Base-by-base conservation (phyloP, 2,888 invertebrate genomes). In the Ceraclea dissimilis region DNA sequence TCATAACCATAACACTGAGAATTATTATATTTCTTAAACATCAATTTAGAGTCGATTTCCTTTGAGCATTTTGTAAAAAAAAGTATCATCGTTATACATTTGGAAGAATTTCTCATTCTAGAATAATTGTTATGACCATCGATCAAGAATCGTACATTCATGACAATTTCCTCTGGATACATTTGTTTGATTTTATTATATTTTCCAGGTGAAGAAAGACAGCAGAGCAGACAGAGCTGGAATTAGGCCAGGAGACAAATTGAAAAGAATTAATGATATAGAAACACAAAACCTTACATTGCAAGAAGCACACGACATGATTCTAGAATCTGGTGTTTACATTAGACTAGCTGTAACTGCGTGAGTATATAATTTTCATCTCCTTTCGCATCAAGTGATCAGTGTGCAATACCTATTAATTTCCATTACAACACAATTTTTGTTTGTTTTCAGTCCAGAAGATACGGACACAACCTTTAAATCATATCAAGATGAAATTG, bases 401-500 rank as follows among this genome's bases (percentile, higher is more conserved):
- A 26, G 5, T 26, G 5, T 26, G 10, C 26, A 26, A 6, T 26
- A 26, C 5, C 10, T 26, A 26, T 26, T 26, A 26, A 26, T 10
- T 26, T 10, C 26, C 4, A 26, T 4, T 26, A 26, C 26, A n/a
- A n/a, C n/a, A n/a, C n/a, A n/a, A n/a, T n/a, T 16, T 39, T 39
- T 16, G 4, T 39, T 8, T 39, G 13, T 11, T 56, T 39, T 22
- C 67, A 74, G 74, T 16, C 74, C 74, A 19, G 74, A 74, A 5
- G 74, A 74, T 34, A 68, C 68, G 26, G 70, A 69, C 49, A 70
- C 72, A 51, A 60, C 69, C 0, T 73, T 71, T 44, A 68, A 64
- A 59, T 69, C 67, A 56, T 74, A 70, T 52, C 64, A 73, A 63
- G 74, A 74, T 65, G 68, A 69, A 17, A 8, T 69, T 34, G 74